Evolutionary conservation across 2,797 vertebrate species (phyloP).

Genomic region (Gymnocypris eckloni): DNA sequence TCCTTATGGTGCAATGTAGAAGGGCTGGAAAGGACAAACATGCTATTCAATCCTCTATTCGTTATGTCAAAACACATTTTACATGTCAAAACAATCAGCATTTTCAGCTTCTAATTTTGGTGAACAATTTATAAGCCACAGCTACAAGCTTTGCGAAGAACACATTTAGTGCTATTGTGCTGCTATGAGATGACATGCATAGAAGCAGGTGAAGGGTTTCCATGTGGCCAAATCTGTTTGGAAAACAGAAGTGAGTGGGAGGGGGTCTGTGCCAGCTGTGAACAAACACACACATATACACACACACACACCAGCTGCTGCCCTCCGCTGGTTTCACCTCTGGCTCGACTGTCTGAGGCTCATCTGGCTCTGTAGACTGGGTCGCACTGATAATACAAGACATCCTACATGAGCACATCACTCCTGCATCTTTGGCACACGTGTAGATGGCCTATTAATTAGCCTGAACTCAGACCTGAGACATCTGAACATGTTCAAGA

Average conservation of each 20-base stretch:
- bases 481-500: not conserved
- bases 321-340: slow-evolving; percentile 71
- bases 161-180: slow-evolving; percentile 14
- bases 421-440: slow-evolving; percentile 3
- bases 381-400: slow-evolving; percentile 74
- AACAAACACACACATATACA: slow-evolving; percentile 40
- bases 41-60: slow-evolving; percentile 28
- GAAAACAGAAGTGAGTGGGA: slow-evolving; percentile 51
- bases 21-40: slow-evolving; percentile 73
- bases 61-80: slow-evolving; percentile 10
- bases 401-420: slow-evolving; percentile 53
- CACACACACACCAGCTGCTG: slow-evolving; percentile 73
- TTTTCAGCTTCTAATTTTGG: not conserved
- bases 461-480: not conserved
- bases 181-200: slow-evolving; percentile 29
- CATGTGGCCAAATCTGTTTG: slow-evolving; percentile 27
- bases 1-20: slow-evolving; percentile 93
- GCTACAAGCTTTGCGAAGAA: slow-evolving; percentile 19
- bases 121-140: not conserved
- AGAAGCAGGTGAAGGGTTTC: slow-evolving; percentile 32
- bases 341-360: slow-evolving; percentile 66
- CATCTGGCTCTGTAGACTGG: slow-evolving; percentile 73
- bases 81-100: not conserved
- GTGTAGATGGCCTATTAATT: not conserved
- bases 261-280: slow-evolving; percentile 42